phyloP scores from a whole-genome alignment of 2,888 invertebrate genomes.

The Diaphora mendica region DNA sequence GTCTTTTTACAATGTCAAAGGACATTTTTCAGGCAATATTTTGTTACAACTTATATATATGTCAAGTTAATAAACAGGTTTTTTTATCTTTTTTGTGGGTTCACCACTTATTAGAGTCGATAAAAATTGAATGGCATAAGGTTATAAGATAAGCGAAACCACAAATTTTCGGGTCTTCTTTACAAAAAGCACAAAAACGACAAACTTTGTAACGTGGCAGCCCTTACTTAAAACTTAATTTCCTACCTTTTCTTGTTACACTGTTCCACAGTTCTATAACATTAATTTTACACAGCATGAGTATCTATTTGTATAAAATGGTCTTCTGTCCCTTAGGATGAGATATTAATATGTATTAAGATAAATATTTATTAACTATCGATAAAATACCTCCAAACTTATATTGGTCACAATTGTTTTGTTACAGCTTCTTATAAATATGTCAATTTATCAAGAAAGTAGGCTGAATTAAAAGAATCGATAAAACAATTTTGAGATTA shows the following conservation, averaged over 20 bases:
- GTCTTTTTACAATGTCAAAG: neutral
- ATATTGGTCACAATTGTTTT: too few species aligned
- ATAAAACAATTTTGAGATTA: too few species aligned
- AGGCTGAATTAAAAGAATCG: too few species aligned
- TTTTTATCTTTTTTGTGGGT: neutral
- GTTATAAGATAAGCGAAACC: neutral
- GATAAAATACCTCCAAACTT: too few species aligned
- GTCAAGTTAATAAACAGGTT: neutral
- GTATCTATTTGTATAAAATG: neutral
- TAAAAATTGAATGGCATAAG: neutral
- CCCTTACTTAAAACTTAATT: neutral
- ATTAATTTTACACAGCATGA: neutral
- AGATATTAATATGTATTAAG: too few species aligned
- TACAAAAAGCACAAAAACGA: neutral
- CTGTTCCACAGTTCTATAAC: neutral
- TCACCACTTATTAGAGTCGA: neutral
- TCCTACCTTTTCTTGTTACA: neutral
- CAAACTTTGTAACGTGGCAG: neutral
- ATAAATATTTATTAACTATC: too few species aligned
- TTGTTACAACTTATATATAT: neutral
- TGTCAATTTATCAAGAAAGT: too few species aligned
- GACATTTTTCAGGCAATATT: neutral
- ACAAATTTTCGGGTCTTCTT: neutral
- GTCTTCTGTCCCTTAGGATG: neutral
- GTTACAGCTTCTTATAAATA: too few species aligned